A percentile compares a stretch with the other conserved stretches of the same genome.
phyloP scores from a whole-genome alignment of 1,140 invertebrate species.

The Neodiprion lecontei region DNA sequence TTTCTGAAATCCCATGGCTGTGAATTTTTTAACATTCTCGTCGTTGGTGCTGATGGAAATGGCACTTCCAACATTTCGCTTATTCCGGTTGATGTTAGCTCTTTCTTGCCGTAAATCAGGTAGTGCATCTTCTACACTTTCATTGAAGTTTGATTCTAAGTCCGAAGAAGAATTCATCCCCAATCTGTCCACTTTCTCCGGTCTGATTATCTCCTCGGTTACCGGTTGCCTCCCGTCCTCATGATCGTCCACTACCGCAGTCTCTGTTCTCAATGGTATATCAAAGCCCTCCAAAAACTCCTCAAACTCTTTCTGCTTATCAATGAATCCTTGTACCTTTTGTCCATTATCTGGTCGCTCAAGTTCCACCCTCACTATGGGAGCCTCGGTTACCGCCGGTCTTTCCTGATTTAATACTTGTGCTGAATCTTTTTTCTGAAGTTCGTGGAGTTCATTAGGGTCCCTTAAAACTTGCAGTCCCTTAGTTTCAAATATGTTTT shows the following conservation, averaged over 20 bases:
- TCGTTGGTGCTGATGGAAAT: constrained; percentile 36
- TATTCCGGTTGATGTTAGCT: not conserved
- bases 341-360: constrained; percentile 25
- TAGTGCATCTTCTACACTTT: not conserved
- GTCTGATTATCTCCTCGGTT: constrained; percentile 31
- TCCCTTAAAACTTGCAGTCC: too few species aligned
- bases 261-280: constrained; percentile 28
- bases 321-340: constrained; percentile 31
- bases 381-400: constrained; percentile 31
- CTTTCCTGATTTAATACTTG: not conserved
- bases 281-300: constrained; percentile 55
- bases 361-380: constrained; percentile 29
- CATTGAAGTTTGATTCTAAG: too few species aligned
- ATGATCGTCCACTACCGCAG: not conserved
- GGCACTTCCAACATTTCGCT: constrained; percentile 32
- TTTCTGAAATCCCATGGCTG: constrained; percentile 47
- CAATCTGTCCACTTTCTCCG: constrained; percentile 25
- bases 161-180: not conserved
- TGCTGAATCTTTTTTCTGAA: too few species aligned
- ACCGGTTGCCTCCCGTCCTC: constrained; percentile 12
- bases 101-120: not conserved
- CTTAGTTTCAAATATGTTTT: too few species aligned
- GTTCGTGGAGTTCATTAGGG: too few species aligned
- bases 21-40: constrained; percentile 46
- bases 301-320: constrained; percentile 53